Conservation (phyloP, 2,888 invertebrate genomes). For the Cecidostiba fungosa region DNA sequence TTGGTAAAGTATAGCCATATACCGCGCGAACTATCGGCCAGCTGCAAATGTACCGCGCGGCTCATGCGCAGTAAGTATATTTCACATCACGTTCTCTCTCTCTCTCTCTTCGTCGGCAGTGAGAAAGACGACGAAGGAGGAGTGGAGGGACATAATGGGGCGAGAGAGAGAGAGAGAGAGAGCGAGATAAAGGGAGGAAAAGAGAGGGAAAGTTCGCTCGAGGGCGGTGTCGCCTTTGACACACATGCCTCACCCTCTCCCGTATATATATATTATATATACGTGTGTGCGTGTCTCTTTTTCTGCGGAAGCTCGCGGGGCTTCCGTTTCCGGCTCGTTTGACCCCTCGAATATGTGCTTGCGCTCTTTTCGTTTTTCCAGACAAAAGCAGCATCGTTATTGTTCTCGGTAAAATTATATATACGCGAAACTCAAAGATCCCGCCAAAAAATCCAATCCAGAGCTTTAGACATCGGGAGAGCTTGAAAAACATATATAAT, state of each 20-base stretch:
- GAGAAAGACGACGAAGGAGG: not conserved
- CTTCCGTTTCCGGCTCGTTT: no score
- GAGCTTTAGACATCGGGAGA: not conserved
- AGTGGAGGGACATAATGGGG: not conserved
- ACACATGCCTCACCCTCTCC: not conserved
- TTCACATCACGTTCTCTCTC: not conserved
- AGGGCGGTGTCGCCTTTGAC: slow-evolving; percentile 67
- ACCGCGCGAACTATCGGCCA: no score
- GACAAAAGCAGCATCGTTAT: no score
- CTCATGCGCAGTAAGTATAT: not conserved
- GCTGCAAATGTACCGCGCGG: not conserved
- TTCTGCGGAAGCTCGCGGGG: not conserved
- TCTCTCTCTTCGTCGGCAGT: not conserved
- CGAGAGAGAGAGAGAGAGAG: slow-evolving; percentile 27
- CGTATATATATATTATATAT: no score
- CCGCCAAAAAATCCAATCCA: not conserved
- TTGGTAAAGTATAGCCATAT: no score
- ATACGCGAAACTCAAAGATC: not conserved
- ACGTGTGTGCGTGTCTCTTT: not conserved
- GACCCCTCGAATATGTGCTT: no score
- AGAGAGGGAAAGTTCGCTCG: slow-evolving; percentile 61
- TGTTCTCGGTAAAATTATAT: no score
- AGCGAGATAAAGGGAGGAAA: slow-evolving; percentile 50
- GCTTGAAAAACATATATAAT: not conserved
- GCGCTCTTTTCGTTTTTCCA: no score